Conservation (phyloP, 1,140 invertebrate genomes). For the Tyrophagus putrescentiae region DNA sequence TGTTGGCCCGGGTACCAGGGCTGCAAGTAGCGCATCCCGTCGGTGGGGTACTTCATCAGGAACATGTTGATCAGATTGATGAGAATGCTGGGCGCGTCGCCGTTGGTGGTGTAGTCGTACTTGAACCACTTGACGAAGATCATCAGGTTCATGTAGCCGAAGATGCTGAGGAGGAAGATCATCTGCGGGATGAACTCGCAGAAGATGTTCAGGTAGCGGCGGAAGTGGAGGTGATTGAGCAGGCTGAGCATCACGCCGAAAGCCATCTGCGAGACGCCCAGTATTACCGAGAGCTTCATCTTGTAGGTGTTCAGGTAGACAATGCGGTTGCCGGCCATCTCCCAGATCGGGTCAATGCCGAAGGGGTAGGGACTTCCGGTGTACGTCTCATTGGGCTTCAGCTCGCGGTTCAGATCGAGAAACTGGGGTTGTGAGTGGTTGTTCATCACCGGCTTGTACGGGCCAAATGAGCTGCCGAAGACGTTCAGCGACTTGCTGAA, state of each 20-base stretch:
- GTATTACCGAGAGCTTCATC: slow-evolving; percentile 95
- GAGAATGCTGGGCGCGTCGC: slow-evolving; percentile 45
- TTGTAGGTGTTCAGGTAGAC: slow-evolving; percentile 93
- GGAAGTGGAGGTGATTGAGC: slow-evolving; percentile 52
- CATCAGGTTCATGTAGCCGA: slow-evolving; percentile 82
- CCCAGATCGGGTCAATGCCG: slow-evolving; percentile 40
- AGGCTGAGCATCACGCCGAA: slow-evolving; percentile 81
- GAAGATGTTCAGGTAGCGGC: slow-evolving; percentile 47
- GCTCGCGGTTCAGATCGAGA: not conserved
- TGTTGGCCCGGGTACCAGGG: slow-evolving; percentile 39
- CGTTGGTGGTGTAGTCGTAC: slow-evolving; percentile 44
- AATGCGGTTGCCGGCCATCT: slow-evolving; percentile 77
- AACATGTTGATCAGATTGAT: slow-evolving; percentile 50
- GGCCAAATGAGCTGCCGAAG: slow-evolving; percentile 35
- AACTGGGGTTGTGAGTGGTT: not conserved
- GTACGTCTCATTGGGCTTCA: slow-evolving; percentile 29
- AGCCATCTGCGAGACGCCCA: slow-evolving; percentile 88
- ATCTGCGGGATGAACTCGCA: slow-evolving; percentile 86
- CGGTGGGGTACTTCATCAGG: slow-evolving; percentile 36
- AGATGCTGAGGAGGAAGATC: slow-evolving; percentile 70
- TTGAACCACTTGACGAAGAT: slow-evolving; percentile 76
- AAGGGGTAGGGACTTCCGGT: slow-evolving; percentile 32
- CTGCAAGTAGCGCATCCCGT: slow-evolving; percentile 17
- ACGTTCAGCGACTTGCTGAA: slow-evolving; percentile 39
- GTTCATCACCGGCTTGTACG: not conserved